Base-by-base conservation (phyloP, 2,888 invertebrate genomes). In the Heterodera filipjevi region DNA sequence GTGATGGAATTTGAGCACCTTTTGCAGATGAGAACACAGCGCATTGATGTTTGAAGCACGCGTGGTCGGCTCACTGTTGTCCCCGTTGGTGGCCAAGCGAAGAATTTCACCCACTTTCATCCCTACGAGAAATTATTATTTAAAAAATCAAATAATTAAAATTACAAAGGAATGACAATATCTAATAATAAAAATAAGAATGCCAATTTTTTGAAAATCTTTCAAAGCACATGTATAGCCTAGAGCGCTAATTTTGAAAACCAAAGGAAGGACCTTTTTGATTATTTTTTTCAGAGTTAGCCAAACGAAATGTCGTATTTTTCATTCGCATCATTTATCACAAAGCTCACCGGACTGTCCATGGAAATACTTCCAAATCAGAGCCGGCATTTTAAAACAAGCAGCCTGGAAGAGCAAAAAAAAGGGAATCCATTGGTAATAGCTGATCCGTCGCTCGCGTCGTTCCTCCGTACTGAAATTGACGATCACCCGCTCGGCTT, bases 311-410 rank as follows among this genome's bases (percentile, higher is more conserved):
- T n/a, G n/a, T n/a, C n/a, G n/a, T n/a, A n/a, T n/a, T n/a, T n/a
- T n/a, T n/a, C n/a, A n/a, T n/a, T n/a, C n/a, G n/a, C n/a, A n/a
- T n/a, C n/a, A n/a, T n/a, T n/a, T n/a, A n/a, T n/a, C n/a, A n/a
- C 16, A 70, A 71, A 27, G 1, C 30, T 8, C 46, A 86, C 86
- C 87, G 33, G 87, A 88, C 77, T 88, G 87, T 22, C 83, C 84
- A 5, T 86, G 86, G 53, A 87, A 87, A 79, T 87, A 87, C 66
- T 87, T 88, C 87, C 87, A 87, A 33, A 87, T 86, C 71, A 88
- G 81, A 19, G 87, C 86, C 1, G 87, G 87, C 10, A 87, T 35
- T 33, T 85, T 84, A 79, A 87, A 87, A 72, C 87, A 87, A 12
- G 84, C 85, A 1, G 87, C 87, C 76, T 87, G 86, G 74, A 87